These are phyloP conservation scores for Diaperis boleti DNA, from an alignment of 2,888 invertebrate genomes.

Conservation along the genomic window DNA sequence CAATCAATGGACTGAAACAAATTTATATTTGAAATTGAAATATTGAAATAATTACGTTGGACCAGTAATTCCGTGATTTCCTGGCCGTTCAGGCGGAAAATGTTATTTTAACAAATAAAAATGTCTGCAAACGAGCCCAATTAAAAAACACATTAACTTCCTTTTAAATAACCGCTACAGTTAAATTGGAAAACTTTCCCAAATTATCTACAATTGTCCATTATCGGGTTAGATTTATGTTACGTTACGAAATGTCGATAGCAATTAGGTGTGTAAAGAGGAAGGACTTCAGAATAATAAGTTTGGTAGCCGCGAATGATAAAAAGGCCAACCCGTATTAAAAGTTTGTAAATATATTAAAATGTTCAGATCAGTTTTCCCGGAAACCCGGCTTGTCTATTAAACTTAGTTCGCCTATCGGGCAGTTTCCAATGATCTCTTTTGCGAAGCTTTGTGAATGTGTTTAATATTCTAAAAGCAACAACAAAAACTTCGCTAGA, in stretches of 20 bases:
- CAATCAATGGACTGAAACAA: conserved; percentile 56
- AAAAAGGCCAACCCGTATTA: conserved; percentile 24
- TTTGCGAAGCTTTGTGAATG: conserved; percentile 35
- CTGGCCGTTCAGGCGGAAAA: conserved; percentile 34
- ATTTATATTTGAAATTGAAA: conserved; percentile 58
- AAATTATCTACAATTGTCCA: conserved; percentile 29
- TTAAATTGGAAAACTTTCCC: conserved; percentile 30
- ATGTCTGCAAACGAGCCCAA: conserved; percentile 27
- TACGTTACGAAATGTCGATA: conserved; percentile 1
- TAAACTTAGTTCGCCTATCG: conserved; percentile 35
- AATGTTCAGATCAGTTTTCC: conserved; percentile 30
- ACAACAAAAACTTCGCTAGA: conserved; percentile 34
- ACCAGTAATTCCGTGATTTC: conserved; percentile 41
- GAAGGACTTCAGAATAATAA: neutral
- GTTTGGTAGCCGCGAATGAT: conserved; percentile 2
- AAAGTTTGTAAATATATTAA: conserved; percentile 36
- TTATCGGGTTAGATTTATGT: conserved; percentile 14
- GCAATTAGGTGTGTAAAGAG: neutral
- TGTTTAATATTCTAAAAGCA: conserved; percentile 42
- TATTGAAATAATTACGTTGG: conserved; percentile 55
- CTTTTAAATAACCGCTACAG: conserved; percentile 24
- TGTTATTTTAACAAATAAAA: conserved; percentile 36
- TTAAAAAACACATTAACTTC: conserved; percentile 30
- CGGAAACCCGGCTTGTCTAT: conserved; percentile 27
- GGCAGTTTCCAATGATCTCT: conserved; percentile 28